phyloP scores from a whole-genome alignment of 2,888 invertebrate species.

The Protophormia terraenovae region DNA sequence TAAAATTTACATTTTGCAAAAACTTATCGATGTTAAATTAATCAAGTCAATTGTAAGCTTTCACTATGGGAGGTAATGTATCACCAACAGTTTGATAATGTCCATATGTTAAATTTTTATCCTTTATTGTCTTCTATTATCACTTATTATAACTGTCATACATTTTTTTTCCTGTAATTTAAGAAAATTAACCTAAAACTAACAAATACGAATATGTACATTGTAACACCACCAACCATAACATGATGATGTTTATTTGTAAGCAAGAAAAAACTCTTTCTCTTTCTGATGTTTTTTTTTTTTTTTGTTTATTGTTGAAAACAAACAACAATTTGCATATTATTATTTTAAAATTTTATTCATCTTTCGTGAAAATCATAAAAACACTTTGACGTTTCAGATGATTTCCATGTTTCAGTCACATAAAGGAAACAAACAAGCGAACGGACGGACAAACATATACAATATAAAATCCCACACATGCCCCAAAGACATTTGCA shows the following conservation, averaged over 20 bases:
- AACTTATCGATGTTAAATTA: too few relatives aligned
- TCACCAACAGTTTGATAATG: neutral
- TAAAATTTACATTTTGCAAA: neutral
- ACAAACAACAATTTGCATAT: constrained; percentile 62
- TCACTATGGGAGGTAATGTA: neutral
- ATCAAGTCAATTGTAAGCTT: neutral
- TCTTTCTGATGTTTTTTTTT: too few relatives aligned
- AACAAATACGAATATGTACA: neutral
- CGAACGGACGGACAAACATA: neutral
- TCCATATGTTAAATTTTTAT: constrained; percentile 10
- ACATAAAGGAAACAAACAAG: constrained; percentile 12
- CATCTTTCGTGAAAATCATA: constrained; percentile 68
- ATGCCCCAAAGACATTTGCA: constrained; percentile 46
- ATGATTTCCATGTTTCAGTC: constrained; percentile 49
- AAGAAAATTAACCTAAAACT: constrained; percentile 27
- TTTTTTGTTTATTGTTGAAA: constrained; percentile 2
- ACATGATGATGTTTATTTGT: constrained; percentile 4
- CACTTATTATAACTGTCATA: neutral
- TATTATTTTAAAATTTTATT: constrained; percentile 66
- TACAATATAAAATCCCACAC: constrained; percentile 47
- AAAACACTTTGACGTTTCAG: constrained; percentile 51
- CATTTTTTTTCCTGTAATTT: neutral
- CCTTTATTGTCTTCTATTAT: neutral
- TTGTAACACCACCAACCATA: constrained; percentile 6
- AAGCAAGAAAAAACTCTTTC: constrained; percentile 4